phyloP scores from a whole-genome alignment of 2,113 vertebrate genomes.

The Microtus pennsylvanicus region DNA sequence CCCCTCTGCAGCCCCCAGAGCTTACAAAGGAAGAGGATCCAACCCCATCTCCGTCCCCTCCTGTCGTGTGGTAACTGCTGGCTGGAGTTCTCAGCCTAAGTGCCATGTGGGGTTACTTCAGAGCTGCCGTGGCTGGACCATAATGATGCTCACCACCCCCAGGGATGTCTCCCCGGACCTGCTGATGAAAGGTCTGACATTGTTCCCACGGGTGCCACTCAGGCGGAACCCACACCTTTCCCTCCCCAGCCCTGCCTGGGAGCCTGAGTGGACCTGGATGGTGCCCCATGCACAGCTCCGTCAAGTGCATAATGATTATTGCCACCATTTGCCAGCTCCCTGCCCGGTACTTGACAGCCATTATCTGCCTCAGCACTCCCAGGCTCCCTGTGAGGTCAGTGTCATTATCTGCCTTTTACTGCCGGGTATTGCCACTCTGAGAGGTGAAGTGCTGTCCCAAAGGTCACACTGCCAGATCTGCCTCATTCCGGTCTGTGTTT shows the following conservation, averaged over 20 bases:
- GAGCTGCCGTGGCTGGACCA: neutral
- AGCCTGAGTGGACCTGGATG: neutral
- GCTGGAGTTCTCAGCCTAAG: neutral
- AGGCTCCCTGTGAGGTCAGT: neutral
- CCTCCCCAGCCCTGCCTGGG: constrained; percentile 7
- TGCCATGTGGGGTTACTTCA: neutral
- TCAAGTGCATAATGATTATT: constrained; percentile 48
- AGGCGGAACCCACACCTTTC: neutral
- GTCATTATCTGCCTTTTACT: constrained; percentile 65
- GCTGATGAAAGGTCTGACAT: neutral
- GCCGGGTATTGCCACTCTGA: constrained; percentile 18
- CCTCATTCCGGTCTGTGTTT: neutral
- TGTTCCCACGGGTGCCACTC: neutral
- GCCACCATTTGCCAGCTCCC: constrained; percentile 56
- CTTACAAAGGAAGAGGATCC: neutral
- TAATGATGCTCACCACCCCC: neutral
- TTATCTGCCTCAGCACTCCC: constrained; percentile 55
- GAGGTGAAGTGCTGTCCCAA: constrained; percentile 54
- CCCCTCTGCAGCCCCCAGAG: neutral
- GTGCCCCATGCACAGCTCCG: neutral
- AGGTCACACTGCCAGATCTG: constrained; percentile 56
- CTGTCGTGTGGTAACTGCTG: neutral
- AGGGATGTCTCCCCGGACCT: too few species aligned
- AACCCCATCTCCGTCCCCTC: neutral
- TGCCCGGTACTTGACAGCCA: constrained; percentile 39